Evolutionary conservation across 2,797 vertebrate species (phyloP), one percentile per base, ranked within the genome.

Genomic region (Amphiprion clarkii): DNA sequence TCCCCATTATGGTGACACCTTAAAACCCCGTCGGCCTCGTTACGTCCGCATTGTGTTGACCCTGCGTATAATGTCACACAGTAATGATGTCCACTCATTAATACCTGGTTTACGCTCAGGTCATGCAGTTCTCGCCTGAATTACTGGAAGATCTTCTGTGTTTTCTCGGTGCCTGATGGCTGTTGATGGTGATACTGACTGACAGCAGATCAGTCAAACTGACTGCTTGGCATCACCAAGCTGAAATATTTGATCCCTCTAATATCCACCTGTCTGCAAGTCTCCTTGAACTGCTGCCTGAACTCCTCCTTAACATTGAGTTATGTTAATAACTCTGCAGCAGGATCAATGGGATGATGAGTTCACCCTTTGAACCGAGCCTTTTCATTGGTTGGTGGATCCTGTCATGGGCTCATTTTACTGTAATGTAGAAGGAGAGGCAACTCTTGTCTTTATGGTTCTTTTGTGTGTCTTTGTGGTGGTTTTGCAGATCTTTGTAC

Each of bases 1-100:
- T 80, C 82, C 81, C 81, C 75, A 81, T 86, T 79, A 89, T 7
- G 62, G 68, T 44, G 46, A 71, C 76, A 64, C 48, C 16, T 73
- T 36, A 59, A 78, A 65, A 62, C 67, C 79, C 61, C 1, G 23
- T 48, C 75, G 86, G 84, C 85, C 90, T 82, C n/a, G 54, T 87
- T 44, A 67, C 77, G 86, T 84, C 85, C 90, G 81, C 23, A 51
- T 87, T 39, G 61, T 4, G 51, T 70, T 81, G 85, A 81, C 83
- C 89, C 58, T 66, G 19, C 1, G 58, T 84, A 64, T 79, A 74
- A 76, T 68, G 79, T 75, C 73, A 60, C 27, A 13, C 25, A 40
- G 27, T 72, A 66, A 79, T 79, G 83, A 77, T 53, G 33, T 40
- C 64, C 44, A 56, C 78, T 87, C 80, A 80, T 89, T 90, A 89